Evolutionary conservation across 2,113 vertebrate species (phyloP), one percentile per base, ranked within the genome.

Genomic region (Oncorhynchus kisutch): DNA sequence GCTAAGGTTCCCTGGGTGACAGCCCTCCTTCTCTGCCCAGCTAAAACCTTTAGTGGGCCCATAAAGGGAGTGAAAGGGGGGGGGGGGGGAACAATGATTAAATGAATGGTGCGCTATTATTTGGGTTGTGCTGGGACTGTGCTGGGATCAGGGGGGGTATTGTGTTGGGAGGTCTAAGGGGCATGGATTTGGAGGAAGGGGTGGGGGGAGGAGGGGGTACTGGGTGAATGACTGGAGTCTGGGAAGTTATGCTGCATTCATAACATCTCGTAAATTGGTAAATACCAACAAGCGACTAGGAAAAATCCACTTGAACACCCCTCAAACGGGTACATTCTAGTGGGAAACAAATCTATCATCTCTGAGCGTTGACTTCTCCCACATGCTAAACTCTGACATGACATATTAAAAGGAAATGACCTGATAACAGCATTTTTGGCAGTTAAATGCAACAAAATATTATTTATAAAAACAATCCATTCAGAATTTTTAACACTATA

Each of bases 1-100:
- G 92, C 91, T 96, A 91, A 93, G 93, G 94, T 96, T 95, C 92
- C 93, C 93, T 91, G 92, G 92, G 91, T 94, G 95, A 94, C 94
- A 92, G 92, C 87, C 91, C 87, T 94, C 93, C 92, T 45, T 45
- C 39, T 94, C 92, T 88, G 88, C 92, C 92, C 85, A 0, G 74
- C 88, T 91, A 81, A 94, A 90, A 92, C 94, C 94, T 94, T 94
- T 92, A 95, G 89, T 62, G 88, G 84, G 85, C 88, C 90, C 88
- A 93, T 92, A 93, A 92, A 93, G 85, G 86, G 90, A 11, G 77
- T 91, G 83, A 82, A 39, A 72, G 88, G 84, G 90, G 67, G 84
- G 39, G 8, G 78, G 89, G 8, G 78, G 89, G 91, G 88, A 64
- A 91, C 87, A 7, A 83, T 81, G 74, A 93, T 91, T 91, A 87